Conservation (phyloP, 2,797 vertebrate species). For the Phataginus tricuspis region DNA sequence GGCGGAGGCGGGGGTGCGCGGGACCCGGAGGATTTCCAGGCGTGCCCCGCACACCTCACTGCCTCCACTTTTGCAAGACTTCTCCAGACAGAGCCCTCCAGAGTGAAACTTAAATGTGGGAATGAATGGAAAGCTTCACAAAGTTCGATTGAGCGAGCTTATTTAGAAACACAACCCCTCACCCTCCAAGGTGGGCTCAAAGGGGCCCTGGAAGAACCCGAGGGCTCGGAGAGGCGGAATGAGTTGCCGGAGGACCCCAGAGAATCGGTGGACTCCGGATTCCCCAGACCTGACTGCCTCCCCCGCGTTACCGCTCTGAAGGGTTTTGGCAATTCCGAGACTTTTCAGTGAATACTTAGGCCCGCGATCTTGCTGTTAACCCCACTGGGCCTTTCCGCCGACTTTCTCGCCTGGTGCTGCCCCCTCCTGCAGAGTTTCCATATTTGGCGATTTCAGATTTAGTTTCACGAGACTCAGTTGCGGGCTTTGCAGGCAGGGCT, state of each 20-base stretch:
- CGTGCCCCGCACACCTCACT: background rate
- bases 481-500: background rate
- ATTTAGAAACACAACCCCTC: background rate
- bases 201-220: background rate
- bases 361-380: background rate
- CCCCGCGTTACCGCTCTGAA: background rate
- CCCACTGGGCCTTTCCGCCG: background rate
- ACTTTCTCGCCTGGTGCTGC: background rate
- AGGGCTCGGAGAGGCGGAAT: background rate
- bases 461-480: conserved; percentile 47
- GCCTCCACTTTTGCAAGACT: background rate
- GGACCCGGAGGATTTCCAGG: background rate
- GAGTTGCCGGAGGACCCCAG: background rate
- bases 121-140: background rate
- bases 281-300: background rate
- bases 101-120: background rate
- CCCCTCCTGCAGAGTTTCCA: conserved; percentile 59
- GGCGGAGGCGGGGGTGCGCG: background rate
- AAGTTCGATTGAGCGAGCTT: background rate
- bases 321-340: background rate
- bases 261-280: background rate
- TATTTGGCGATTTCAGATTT: conserved; percentile 75
- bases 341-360: background rate
- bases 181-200: background rate
- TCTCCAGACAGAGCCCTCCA: background rate